Percentiles rank a stretch among this genome's conserved stretches.
phyloP scores from a whole-genome alignment of 1,140 invertebrate species.

The Psilanteris sp. region DNA sequence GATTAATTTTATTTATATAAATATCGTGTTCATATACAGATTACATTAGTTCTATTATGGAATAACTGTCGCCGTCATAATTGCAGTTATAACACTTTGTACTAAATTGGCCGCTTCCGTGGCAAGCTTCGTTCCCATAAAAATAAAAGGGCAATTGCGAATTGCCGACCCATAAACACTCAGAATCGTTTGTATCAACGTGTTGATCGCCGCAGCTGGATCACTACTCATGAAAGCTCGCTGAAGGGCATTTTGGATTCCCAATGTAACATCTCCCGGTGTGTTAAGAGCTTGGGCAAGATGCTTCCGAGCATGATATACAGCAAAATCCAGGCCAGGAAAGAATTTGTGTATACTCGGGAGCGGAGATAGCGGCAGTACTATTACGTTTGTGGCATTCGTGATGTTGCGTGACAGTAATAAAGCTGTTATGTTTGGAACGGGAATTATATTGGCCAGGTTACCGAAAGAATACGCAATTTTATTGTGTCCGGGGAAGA shows the following conservation, averaged over 20 bases:
- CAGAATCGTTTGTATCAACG: constrained; percentile 47
- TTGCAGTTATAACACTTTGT: constrained; percentile 13
- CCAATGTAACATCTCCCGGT: constrained; percentile 54
- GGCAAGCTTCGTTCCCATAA: constrained; percentile 19
- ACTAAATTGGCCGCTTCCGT: constrained; percentile 31
- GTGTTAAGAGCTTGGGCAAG: constrained; percentile 45
- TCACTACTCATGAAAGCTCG: constrained; percentile 60
- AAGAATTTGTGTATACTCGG: constrained; percentile 30
- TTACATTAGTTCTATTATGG: constrained; percentile 1
- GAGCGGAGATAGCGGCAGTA: constrained; percentile 25
- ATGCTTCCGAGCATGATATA: constrained; percentile 39
- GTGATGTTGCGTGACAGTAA: constrained; percentile 44
- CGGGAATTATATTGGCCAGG: constrained; percentile 37
- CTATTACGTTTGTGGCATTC: constrained; percentile 35
- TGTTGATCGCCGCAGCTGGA: constrained; percentile 57
- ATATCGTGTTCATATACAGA: too few species aligned
- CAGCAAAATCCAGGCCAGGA: constrained; percentile 11
- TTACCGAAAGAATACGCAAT: constrained; percentile 1
- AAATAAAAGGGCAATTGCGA: constrained; percentile 33
- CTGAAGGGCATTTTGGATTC: constrained; percentile 61
- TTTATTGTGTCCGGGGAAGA: constrained; percentile 29
- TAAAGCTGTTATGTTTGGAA: constrained; percentile 58
- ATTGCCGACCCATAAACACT: constrained; percentile 40
- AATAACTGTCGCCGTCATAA: constrained; percentile 32
- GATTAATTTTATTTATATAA: too few species aligned